Conservation (phyloP, 2,797 vertebrate genomes). For the Acanthiza pusilla region DNA sequence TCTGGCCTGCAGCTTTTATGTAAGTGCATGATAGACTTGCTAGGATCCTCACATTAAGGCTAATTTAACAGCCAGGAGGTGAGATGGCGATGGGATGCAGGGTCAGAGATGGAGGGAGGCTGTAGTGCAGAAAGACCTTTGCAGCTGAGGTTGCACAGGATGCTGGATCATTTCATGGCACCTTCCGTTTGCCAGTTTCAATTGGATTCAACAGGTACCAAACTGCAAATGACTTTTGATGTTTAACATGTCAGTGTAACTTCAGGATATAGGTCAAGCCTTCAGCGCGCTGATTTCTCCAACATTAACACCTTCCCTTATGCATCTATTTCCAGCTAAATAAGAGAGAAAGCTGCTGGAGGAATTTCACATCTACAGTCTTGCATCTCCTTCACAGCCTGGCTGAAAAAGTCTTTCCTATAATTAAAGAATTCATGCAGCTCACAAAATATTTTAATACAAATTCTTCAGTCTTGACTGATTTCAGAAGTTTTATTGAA, state of each 20-base stretch:
- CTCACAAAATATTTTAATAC: background rate
- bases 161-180: background rate
- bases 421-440: slow-evolving; percentile 23
- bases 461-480: background rate
- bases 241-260: background rate
- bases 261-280: background rate
- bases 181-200: background rate
- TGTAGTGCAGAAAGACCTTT: background rate
- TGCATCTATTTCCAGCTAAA: background rate
- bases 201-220: background rate
- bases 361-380: background rate
- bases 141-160: background rate
- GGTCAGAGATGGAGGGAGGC: background rate
- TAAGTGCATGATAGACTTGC: background rate
- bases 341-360: background rate
- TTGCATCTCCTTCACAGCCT: background rate
- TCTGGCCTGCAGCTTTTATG: background rate
- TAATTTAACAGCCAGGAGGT: background rate
- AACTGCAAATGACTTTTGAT: background rate
- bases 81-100: background rate
- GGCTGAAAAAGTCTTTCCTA: background rate
- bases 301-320: background rate
- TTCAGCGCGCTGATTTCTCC: background rate
- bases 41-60: background rate
- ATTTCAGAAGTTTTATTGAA: background rate